Evolutionary conservation across 2,888 invertebrate species (phyloP), one percentile per base, ranked within the genome.

Genomic region (Acanthococcus lagerstroemiae): DNA sequence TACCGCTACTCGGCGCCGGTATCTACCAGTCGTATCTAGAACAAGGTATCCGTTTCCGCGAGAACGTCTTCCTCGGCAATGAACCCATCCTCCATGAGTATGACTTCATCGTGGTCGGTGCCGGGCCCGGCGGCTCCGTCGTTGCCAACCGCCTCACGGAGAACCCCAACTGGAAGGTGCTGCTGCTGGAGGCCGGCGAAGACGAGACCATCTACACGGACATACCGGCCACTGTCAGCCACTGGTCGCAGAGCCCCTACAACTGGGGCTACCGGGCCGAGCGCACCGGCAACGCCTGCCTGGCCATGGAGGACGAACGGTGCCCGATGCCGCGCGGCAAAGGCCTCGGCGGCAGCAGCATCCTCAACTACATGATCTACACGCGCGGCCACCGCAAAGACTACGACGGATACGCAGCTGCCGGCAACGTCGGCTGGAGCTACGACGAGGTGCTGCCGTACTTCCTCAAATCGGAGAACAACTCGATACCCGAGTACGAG

Each of bases 241-340:
- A 80, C 69, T 78, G 83, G 54, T 82, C 82, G 69, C 73, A 80
- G 19, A 81, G 83, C 0, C 80, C 81, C 50, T 84, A 83, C 71
- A 82, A 86, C 69, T 88, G 87, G 87, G 83, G 83, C 50, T 88
- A 85, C 74, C 81, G 80, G 55, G 83, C 84, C 69, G 83, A 84
- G 71, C 83, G 81, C 0, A 84, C 85, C 71, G 77, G 78, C 1
- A 65, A 67, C 37, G 80, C 83, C 2, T 86, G 86, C 68, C 72
- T 78, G 61, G 80, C 79, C 77, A 74, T 74, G 74, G 66, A 67
- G 21, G 69, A 71, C 45, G 67, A 71, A 30, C 60, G 70, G 26
- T 73, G 73, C 67, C 68, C 68, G 6, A 71, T 72, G 72, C 72
- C 72, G 4, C 68, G 71, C 55, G 72, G 72, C 5, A 72, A 73